These are phyloP conservation scores for Saccopteryx bilineata DNA, from an alignment of 2,113 vertebrate genomes.

Conservation along the genomic window DNA sequence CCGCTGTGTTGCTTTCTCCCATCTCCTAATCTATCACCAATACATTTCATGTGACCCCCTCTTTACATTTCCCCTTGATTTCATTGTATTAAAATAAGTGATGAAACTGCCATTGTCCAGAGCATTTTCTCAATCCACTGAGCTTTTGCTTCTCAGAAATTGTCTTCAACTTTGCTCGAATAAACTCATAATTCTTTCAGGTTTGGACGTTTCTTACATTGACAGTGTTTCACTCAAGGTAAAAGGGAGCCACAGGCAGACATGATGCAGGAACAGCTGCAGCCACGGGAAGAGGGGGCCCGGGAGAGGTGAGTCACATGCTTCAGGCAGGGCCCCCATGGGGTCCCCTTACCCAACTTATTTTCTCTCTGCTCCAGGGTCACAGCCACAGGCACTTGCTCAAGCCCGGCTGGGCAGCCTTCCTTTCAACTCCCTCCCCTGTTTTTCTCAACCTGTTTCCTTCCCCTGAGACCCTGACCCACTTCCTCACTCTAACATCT, in stretches of 20 bases:
- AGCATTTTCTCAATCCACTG: too few relatives aligned
- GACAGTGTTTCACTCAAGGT: not conserved
- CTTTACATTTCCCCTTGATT: too few relatives aligned
- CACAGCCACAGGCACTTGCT: not conserved
- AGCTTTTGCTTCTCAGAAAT: too few relatives aligned
- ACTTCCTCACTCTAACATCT: conserved; percentile 49
- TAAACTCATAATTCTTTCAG: too few relatives aligned
- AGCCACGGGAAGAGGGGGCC: fast-evolving
- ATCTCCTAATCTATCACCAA: too few relatives aligned
- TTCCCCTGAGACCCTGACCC: not conserved
- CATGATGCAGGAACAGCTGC: not conserved
- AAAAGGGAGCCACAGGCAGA: not conserved
- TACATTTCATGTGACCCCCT: too few relatives aligned
- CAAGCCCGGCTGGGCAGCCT: not conserved
- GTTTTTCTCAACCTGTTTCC: not conserved
- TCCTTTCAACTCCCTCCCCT: not conserved
- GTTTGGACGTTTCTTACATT: too few relatives aligned
- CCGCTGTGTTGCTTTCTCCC: too few relatives aligned
- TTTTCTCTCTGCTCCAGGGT: not conserved
- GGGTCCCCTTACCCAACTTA: not conserved
- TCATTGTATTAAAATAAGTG: too few relatives aligned
- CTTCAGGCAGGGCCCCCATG: not conserved
- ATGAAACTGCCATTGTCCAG: too few relatives aligned
- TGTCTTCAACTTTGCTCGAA: too few relatives aligned
- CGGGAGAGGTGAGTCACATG: not conserved